Evolutionary conservation across 2,888 invertebrate genomes (phyloP).

Genomic region (Anoncus sp.): DNA sequence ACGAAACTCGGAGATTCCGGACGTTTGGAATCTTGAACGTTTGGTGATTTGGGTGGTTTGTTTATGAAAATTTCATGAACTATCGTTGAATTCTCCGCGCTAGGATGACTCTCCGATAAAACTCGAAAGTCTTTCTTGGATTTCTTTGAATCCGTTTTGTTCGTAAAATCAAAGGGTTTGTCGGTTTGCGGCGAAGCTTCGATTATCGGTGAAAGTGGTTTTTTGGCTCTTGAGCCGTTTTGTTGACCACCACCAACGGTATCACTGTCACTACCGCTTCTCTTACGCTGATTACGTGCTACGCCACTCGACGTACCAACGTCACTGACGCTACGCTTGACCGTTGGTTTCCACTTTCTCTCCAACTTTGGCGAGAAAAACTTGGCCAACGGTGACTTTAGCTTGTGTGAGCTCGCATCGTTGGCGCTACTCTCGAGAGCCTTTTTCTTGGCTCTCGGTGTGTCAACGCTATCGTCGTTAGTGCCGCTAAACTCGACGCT

Average conservation of each 20-base stretch:
- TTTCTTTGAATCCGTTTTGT: conserved; percentile 70
- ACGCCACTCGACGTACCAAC: conserved; percentile 82
- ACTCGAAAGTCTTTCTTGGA: conserved; percentile 67
- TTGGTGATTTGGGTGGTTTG: conserved; percentile 58
- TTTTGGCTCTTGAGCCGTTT: conserved; percentile 86
- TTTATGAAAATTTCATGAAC: conserved; percentile 45
- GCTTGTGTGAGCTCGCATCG: conserved; percentile 79
- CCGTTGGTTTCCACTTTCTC: conserved; percentile 70
- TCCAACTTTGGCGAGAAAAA: conserved; percentile 79
- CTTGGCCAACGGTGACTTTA: conserved; percentile 75
- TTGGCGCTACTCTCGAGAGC: conserved; percentile 83
- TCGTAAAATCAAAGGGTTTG: conserved; percentile 77
- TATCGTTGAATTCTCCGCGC: conserved; percentile 41
- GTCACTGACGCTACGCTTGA: conserved; percentile 84
- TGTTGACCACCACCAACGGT: conserved; percentile 77
- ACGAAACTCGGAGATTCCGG: conserved; percentile 47
- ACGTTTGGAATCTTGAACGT: conserved; percentile 35
- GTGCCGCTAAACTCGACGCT: conserved; percentile 85
- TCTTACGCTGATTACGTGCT: conserved; percentile 84
- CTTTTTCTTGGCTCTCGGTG: conserved; percentile 83
- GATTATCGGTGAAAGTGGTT: conserved; percentile 91
- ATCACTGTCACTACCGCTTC: conserved; percentile 87
- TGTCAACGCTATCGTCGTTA: conserved; percentile 73
- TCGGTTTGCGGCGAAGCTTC: conserved; percentile 89
- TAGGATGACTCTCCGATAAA: conserved; percentile 45